These are phyloP conservation scores for Platygyra sinensis DNA, from an alignment of 64 coral and sea anemone genomes.

Conservation along the genomic window DNA sequence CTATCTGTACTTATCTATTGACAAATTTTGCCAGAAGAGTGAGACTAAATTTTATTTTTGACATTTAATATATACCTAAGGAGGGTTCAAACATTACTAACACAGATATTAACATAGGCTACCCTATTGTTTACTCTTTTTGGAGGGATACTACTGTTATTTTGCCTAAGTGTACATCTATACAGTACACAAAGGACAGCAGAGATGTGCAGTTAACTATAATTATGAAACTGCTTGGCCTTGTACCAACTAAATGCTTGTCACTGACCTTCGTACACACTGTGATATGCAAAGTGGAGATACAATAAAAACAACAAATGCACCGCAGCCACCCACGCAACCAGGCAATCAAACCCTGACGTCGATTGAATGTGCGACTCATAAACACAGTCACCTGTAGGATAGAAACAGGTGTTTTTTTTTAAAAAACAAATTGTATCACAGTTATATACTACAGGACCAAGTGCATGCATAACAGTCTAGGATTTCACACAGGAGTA, in stretches of 20 bases:
- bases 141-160: too few species aligned
- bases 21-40: too few species aligned
- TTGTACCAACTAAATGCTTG: neutral
- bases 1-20: too few species aligned
- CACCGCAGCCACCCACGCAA: constrained; percentile 76
- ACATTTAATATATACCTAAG: too few species aligned
- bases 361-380: constrained; percentile 87
- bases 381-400: constrained; percentile 82
- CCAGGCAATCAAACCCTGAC: constrained; percentile 90
- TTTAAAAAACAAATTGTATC: neutral
- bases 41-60: too few species aligned
- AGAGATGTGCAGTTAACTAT: too few species aligned
- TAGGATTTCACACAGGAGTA: too few species aligned
- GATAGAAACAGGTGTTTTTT: neutral
- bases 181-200: neutral
- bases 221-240: neutral
- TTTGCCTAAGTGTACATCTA: too few species aligned
- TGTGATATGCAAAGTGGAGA: constrained; percentile 92
- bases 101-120: too few species aligned
- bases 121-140: too few species aligned
- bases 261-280: constrained; percentile 89
- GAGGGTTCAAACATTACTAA: too few species aligned
- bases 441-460: neutral
- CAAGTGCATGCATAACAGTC: too few species aligned
- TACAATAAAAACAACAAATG: constrained; percentile 87